Evolutionary conservation across 2,113 vertebrate genomes (phyloP).

Genomic region (Machaerirhynchus nigripectus): DNA sequence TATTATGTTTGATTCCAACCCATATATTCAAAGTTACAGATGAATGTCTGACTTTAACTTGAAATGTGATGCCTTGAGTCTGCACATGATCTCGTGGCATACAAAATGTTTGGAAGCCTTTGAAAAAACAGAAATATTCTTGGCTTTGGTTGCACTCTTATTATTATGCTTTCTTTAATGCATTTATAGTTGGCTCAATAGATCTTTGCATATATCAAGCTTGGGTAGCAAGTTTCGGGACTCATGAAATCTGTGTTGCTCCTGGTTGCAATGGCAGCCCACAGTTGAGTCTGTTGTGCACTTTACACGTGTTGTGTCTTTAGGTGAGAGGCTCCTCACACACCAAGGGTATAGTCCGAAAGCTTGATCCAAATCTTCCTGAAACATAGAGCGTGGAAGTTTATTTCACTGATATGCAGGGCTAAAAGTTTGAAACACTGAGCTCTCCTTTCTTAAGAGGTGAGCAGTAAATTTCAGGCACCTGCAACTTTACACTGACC

Average conservation of each 20-base stretch:
- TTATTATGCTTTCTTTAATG: conserved; percentile 29
- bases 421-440: background rate
- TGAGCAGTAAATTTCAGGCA: background rate
- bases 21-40: conserved; percentile 22
- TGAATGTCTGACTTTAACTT: conserved; percentile 30
- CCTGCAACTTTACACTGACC: background rate
- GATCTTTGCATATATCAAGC: background rate
- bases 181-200: background rate
- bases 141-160: background rate
- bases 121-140: background rate
- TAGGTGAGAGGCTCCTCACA: background rate
- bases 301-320: background rate
- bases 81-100: background rate
- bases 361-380: background rate
- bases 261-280: background rate
- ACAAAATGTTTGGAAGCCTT: conserved; percentile 38
- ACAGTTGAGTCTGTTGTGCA: background rate
- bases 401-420: background rate
- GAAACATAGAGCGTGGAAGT: background rate
- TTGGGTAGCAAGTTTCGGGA: background rate
- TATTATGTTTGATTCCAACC: conserved; percentile 46
- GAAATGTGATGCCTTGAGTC: conserved; percentile 15
- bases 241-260: background rate
- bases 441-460: background rate
- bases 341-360: background rate